phyloP scores from a whole-genome alignment of 1,140 invertebrate species.

The Nixonia krombeini region DNA sequence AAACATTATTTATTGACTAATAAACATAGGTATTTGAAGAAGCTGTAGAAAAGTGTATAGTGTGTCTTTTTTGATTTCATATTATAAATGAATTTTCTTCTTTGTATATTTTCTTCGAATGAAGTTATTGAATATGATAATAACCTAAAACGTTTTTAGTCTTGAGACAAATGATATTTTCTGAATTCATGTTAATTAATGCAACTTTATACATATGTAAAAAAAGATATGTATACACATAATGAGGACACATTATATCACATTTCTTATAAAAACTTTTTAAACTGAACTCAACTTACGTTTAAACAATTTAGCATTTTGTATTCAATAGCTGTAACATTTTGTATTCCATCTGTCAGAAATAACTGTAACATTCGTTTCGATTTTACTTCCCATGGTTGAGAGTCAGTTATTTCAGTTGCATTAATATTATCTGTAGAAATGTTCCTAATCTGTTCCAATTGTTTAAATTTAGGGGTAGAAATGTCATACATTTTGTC shows the following conservation, averaged over 20 bases:
- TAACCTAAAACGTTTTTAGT: no score
- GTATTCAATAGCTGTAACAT: slow-evolving; percentile 82
- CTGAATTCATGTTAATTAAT: no score
- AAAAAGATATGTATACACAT: no score
- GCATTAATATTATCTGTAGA: slow-evolving; percentile 72
- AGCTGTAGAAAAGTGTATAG: slow-evolving; percentile 2
- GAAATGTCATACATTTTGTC: slow-evolving; percentile 75
- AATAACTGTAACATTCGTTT: slow-evolving; percentile 81
- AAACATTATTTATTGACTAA: no score
- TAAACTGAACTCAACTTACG: no score
- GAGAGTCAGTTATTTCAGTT: slow-evolving; percentile 68
- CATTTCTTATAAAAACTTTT: no score
- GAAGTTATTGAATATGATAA: no score
- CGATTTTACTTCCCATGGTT: slow-evolving; percentile 56
- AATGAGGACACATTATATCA: no score
- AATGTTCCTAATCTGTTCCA: slow-evolving; percentile 75
- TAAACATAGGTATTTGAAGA: neutral
- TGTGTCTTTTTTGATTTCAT: no score
- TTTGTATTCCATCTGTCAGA: slow-evolving; percentile 83
- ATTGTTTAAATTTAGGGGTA: slow-evolving; percentile 76
- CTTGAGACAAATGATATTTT: no score
- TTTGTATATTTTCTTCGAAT: slow-evolving; percentile 20
- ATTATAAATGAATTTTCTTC: slow-evolving; percentile 11
- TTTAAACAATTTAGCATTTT: slow-evolving; percentile 76
- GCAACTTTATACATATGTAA: no score